These are phyloP conservation scores for Sinodicranocentrus sp. DNA, from an alignment of 2,888 invertebrate genomes.

Conservation along the genomic window DNA sequence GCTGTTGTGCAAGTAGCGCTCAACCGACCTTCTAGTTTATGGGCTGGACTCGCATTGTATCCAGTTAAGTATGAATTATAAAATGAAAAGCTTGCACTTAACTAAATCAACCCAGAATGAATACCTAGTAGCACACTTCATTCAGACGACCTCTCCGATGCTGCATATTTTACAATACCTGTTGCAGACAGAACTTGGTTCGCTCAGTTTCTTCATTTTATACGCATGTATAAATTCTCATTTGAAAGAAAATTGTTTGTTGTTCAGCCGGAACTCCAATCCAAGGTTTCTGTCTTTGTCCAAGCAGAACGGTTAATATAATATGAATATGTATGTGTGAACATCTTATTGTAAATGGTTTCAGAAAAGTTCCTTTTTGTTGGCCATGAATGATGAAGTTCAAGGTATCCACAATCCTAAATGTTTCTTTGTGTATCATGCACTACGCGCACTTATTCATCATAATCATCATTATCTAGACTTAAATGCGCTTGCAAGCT, in stretches of 20 bases:
- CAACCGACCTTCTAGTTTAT: too few relatives aligned
- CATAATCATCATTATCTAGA: neutral
- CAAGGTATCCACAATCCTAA: neutral
- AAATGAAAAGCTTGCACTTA: too few relatives aligned
- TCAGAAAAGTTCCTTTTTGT: neutral
- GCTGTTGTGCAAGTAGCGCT: too few relatives aligned
- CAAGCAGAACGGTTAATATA: neutral
- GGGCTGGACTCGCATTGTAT: too few relatives aligned
- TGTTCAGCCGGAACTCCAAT: too few relatives aligned
- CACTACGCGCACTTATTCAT: neutral
- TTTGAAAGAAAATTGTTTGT: neutral
- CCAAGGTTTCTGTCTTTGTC: constrained; percentile 6
- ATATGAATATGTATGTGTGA: neutral
- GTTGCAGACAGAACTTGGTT: too few relatives aligned
- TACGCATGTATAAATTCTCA: neutral
- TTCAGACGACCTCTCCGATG: too few relatives aligned
- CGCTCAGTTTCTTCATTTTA: neutral
- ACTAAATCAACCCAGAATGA: too few relatives aligned
- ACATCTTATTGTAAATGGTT: neutral
- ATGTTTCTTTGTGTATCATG: neutral
- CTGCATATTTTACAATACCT: too few relatives aligned
- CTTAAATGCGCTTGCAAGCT: neutral
- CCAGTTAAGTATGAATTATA: too few relatives aligned
- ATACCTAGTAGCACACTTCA: too few relatives aligned
- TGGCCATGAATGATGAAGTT: neutral